Conservation (phyloP, 2,797 vertebrate species). For the Tenualosa ilisha region DNA sequence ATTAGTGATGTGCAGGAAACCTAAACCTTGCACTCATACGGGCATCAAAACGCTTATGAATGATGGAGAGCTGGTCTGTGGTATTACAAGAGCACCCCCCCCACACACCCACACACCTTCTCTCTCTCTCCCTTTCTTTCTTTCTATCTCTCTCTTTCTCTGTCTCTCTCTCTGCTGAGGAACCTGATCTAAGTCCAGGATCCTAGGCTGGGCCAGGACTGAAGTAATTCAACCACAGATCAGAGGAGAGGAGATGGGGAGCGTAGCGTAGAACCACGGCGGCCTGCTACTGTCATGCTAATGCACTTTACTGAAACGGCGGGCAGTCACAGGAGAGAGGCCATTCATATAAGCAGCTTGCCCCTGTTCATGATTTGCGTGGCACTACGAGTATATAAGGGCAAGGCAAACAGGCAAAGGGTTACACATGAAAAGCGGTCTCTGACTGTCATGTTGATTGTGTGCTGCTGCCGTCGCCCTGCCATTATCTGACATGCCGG, state of each 20-base stretch:
- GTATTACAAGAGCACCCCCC: conserved; percentile 44
- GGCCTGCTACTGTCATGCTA: not conserved
- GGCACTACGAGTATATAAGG: not conserved
- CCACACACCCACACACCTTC: not conserved
- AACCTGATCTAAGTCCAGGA: conserved; percentile 56
- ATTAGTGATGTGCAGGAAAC: conserved; percentile 44
- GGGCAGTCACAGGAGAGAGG: not conserved
- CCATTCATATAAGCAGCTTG: not conserved
- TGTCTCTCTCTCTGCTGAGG: conserved; percentile 46
- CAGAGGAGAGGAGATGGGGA: not conserved
- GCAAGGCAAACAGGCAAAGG: not conserved
- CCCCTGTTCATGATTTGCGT: not conserved
- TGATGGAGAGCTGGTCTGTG: conserved; percentile 52
- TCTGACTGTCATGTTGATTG: not conserved
- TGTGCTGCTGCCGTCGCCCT: not conserved
- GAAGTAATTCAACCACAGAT: conserved; percentile 59
- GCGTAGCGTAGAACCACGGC: not conserved
- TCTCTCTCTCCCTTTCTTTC: not conserved
- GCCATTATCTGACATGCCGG: not conserved
- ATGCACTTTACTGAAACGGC: not conserved
- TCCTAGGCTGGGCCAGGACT: conserved; percentile 45
- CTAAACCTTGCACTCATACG: conserved; percentile 50
- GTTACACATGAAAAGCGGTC: not conserved
- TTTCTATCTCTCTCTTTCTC: not conserved
- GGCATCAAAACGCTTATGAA: conserved; percentile 55